phyloP scores from a whole-genome alignment of 2,888 invertebrate species.

The Mayetiola destructor region DNA sequence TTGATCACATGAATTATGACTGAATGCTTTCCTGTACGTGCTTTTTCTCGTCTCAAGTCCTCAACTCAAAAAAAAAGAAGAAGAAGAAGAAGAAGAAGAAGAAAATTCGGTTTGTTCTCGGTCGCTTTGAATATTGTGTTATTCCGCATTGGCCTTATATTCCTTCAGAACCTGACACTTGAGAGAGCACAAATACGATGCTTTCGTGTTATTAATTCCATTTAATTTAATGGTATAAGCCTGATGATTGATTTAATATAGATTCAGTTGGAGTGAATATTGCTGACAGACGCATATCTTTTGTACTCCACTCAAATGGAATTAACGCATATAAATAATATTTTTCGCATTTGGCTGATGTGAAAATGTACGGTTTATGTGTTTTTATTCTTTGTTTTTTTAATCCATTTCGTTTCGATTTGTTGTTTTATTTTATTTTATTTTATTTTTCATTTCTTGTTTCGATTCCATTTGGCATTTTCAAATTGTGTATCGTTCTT shows the following conservation, averaged over 20 bases:
- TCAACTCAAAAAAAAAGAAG: too few species aligned
- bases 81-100: too few species aligned
- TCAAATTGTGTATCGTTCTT: too few species aligned
- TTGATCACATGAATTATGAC: too few species aligned
- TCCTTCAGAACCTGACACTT: too few species aligned
- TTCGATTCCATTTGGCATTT: background rate
- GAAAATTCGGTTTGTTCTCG: too few species aligned
- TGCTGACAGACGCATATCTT: background rate
- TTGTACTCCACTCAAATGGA: background rate
- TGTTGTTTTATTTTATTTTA: background rate
- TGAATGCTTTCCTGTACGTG: too few species aligned
- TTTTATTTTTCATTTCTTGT: background rate
- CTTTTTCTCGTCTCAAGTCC: too few species aligned
- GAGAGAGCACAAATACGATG: too few species aligned
- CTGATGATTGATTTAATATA: constrained; percentile 7
- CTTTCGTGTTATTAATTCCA: background rate
- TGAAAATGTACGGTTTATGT: background rate
- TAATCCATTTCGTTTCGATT: background rate
- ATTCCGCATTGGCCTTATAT: too few species aligned
- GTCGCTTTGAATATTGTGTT: too few species aligned
- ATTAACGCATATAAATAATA: too few species aligned
- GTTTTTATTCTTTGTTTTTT: background rate
- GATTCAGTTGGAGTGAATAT: background rate
- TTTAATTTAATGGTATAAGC: background rate
- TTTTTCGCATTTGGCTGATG: background rate